Base-by-base conservation (phyloP, 2,888 invertebrate species). In the Ganaspis brasiliensis region DNA sequence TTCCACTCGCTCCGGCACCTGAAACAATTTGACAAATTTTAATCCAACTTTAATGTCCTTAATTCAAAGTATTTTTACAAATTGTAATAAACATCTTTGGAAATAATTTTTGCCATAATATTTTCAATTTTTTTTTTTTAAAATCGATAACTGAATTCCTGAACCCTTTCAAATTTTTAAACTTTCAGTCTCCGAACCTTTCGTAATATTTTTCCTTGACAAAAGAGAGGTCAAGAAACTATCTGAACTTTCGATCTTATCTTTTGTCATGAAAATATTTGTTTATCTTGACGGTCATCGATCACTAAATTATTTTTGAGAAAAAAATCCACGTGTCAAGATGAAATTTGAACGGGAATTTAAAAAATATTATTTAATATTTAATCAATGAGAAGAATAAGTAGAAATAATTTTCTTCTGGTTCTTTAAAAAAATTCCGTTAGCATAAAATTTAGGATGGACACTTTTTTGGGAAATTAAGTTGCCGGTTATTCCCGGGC, bases 191-290 rank as follows among this genome's bases (percentile, higher is more conserved):
- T 67, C 40, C n/a, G 24, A 24, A 37, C 37, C 40, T 14, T 40
- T 40, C 57, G 26, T 61, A 35, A 35, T 8, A 52, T 70, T 74
- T 49, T 76, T 76, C 49, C 72, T 31, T 67, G 14, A 40, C n/a
- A 37, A 63, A 72, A 49, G 59, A 37, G 67, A 79, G 75, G 77
- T 77, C 77, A 79, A 78, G 40, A 71, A 75, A 56, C 45, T 70
- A 61, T 56, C 57, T 45, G 9, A 21, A 37, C 24, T 56, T 52
- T n/a, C 59, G 67, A 52, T 45, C 55, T 40, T 40, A 67, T 71
- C 67, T 78, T 82, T 85, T 84, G 81, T 83, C 78, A 83, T 84
- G 79, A 82, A 82, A 85, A 85, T 85, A 61, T 56, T 77, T 73
- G 73, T 80, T 78, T 77, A 81, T 80, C 78, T 75, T 55, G 24